Evolutionary conservation across 2,797 vertebrate species (phyloP), one percentile per base, ranked within the genome.

Genomic region (Borostomias antarcticus): DNA sequence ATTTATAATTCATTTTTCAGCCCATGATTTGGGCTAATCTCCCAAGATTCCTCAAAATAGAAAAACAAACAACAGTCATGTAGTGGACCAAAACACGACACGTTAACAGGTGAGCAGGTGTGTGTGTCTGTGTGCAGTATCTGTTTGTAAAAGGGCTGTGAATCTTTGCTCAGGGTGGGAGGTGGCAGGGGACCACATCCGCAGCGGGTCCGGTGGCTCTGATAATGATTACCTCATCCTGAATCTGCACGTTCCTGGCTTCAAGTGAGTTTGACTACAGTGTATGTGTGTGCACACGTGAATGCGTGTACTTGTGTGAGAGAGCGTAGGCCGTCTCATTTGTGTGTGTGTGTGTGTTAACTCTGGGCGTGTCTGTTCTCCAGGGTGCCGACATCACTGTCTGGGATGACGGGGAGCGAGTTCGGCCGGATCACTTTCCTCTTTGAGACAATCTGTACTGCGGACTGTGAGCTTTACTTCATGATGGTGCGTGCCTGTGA

Each of bases 181-280:
- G 69, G 98, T 97, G 2, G 96, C 96, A 52, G 95, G 97, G 33
- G 97, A 99, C 80, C 94, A 98, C 69, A 88, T 99, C 65, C 95
- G 91, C 76, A 97, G 95, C 40, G 97, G 94, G 64, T 89, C 94
- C 4, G 95, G 97, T 32, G 94, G 94, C 51, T 95, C 96, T 1
- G 98, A 98, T 78, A 96, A 98, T 52, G 97, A 99, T 82, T 99
- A 98, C 79, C 95, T 99, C 71, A 97, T 99, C 76, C 88, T 99
- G 85, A 98, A 94, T 70, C 87, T 99, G 70, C 93, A 93, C 10
- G 91, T 97, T 10, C 92, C 96, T 0, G 96, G 98, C 77, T 99
- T 99, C 88, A 98, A 95, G 98, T 99, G 89, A 94, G 95, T 64
- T 3, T 35, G 17, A 29, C 23, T 6, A 9, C 21, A 28, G n/a